Percentiles rank a stretch among this genome's conserved stretches.
Evolutionary conservation across 2,113 vertebrate genomes (phyloP).

Genomic region (Maccullochella peelii): DNA sequence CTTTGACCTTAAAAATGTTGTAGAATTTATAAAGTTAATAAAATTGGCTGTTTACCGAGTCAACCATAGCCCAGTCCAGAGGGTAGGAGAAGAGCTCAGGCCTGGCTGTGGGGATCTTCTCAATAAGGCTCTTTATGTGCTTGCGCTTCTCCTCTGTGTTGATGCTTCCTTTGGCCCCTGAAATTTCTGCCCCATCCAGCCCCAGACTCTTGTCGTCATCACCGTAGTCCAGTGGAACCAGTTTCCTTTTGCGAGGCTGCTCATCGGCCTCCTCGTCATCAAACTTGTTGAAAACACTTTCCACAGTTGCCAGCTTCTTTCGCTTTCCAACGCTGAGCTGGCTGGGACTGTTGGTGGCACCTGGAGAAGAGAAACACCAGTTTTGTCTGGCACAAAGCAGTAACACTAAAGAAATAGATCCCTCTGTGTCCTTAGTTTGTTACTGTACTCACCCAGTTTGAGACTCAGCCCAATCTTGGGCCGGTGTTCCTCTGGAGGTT

Average conservation of each 20-base stretch:
- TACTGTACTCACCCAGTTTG: slow-evolving; percentile 87
- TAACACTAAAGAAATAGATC: neutral
- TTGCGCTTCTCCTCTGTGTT: slow-evolving; percentile 99
- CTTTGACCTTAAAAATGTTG: neutral
- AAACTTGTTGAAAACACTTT: slow-evolving; percentile 99
- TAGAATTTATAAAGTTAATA: too few relatives aligned
- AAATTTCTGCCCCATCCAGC: slow-evolving; percentile 74
- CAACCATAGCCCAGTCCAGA: slow-evolving; percentile 98
- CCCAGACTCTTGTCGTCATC: slow-evolving; percentile 94
- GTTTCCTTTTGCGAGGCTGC: slow-evolving; percentile 94
- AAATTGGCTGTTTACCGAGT: slow-evolving; percentile 87
- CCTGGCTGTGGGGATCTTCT: slow-evolving; percentile 98
- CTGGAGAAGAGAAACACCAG: slow-evolving; percentile 66
- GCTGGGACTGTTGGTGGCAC: slow-evolving; percentile 93
- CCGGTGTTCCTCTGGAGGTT: slow-evolving; percentile 92
- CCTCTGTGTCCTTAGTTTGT: neutral
- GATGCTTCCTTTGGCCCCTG: slow-evolving; percentile 87
- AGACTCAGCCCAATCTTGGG: slow-evolving; percentile 98
- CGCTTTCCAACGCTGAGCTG: slow-evolving; percentile 93
- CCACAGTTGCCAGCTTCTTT: slow-evolving; percentile 93
- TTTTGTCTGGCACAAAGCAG: neutral
- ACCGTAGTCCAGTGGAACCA: slow-evolving; percentile 97
- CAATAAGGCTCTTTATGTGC: slow-evolving; percentile 98
- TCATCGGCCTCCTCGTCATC: slow-evolving; percentile 98
- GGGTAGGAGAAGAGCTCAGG: slow-evolving; percentile 98